These are phyloP conservation scores for Lamproptera curius DNA, from an alignment of 2,888 invertebrate genomes.

Conservation along the genomic window DNA sequence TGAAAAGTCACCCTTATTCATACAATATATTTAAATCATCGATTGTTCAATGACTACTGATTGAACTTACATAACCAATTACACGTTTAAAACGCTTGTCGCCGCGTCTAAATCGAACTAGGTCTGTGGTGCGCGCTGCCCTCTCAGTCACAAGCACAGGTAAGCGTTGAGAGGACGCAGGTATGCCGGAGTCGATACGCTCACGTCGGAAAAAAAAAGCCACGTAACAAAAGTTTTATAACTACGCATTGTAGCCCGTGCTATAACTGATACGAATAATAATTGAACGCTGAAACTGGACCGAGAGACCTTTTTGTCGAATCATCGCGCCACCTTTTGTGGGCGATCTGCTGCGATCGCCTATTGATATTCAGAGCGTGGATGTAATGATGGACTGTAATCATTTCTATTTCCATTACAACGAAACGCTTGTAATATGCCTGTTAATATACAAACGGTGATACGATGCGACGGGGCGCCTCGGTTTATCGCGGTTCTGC, in stretches of 20 bases:
- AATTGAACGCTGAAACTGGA: slow-evolving; percentile 36
- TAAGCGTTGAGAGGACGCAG: slow-evolving; percentile 59
- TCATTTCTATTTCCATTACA: background rate
- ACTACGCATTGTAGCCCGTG: slow-evolving; percentile 51
- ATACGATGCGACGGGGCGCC: background rate
- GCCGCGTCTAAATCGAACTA: slow-evolving; percentile 41
- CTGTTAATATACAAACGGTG: background rate
- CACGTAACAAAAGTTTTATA: slow-evolving; percentile 66
- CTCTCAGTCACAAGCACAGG: slow-evolving; percentile 55
- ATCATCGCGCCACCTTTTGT: slow-evolving; percentile 23
- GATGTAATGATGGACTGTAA: background rate
- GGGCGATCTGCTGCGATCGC: slow-evolving; percentile 28
- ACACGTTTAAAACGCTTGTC: too few species aligned
- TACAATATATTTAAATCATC: too few species aligned
- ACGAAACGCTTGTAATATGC: background rate
- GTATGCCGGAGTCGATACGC: slow-evolving; percentile 51
- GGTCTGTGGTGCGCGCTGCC: slow-evolving; percentile 41
- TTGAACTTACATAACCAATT: too few species aligned
- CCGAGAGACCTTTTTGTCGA: slow-evolving; percentile 32
- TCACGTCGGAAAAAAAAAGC: slow-evolving; percentile 42
- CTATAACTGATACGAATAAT: slow-evolving; percentile 35
- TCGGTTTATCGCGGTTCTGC: background rate
- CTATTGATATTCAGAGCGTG: slow-evolving; percentile 18
- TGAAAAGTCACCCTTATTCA: too few species aligned
- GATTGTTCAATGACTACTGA: too few species aligned